A percentile compares a stretch with the other conserved stretches of the same genome.
These are phyloP conservation scores for Mamestra configurata DNA, from an alignment of 1,140 invertebrate genomes.

Conservation along the genomic window DNA sequence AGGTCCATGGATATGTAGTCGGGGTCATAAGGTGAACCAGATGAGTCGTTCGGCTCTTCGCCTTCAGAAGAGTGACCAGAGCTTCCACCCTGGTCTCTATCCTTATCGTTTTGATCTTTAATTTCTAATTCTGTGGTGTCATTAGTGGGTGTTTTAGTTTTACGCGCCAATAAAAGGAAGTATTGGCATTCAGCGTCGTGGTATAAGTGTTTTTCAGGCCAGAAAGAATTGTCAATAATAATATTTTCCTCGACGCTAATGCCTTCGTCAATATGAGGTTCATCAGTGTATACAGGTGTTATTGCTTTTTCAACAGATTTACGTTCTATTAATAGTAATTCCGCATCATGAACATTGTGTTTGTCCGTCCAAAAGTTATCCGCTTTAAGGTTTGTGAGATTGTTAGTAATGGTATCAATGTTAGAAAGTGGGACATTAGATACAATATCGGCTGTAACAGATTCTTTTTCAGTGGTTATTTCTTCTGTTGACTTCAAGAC, in stretches of 20 bases:
- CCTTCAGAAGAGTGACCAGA: conserved; percentile 89
- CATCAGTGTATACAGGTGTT: conserved; percentile 50
- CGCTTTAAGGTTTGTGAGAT: conserved; percentile 65
- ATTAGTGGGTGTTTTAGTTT: conserved; percentile 78
- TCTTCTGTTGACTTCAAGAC: not conserved
- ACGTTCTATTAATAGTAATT: conserved; percentile 65
- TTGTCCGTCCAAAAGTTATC: conserved; percentile 80
- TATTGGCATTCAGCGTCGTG: conserved; percentile 90
- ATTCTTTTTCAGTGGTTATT: conserved; percentile 3
- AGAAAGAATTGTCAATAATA: conserved; percentile 88
- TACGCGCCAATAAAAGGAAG: conserved; percentile 83
- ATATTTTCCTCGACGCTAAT: conserved; percentile 77
- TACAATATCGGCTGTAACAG: conserved; percentile 21
- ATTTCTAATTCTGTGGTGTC: conserved; percentile 77
- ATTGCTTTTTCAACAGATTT: conserved; percentile 59
- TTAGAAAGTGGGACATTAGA: conserved; percentile 61
- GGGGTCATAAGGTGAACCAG: conserved; percentile 87
- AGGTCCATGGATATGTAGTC: conserved; percentile 92
- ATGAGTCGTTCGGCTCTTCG: conserved; percentile 76
- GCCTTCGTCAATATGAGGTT: conserved; percentile 44
- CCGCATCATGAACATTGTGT: conserved; percentile 71
- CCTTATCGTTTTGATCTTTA: conserved; percentile 89
- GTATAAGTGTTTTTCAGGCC: conserved; percentile 89
- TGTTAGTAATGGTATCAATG: conserved; percentile 69
- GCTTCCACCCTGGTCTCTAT: conserved; percentile 89